Base-by-base conservation (phyloP, 2,888 invertebrate species). In the Calephelis perditalis region DNA sequence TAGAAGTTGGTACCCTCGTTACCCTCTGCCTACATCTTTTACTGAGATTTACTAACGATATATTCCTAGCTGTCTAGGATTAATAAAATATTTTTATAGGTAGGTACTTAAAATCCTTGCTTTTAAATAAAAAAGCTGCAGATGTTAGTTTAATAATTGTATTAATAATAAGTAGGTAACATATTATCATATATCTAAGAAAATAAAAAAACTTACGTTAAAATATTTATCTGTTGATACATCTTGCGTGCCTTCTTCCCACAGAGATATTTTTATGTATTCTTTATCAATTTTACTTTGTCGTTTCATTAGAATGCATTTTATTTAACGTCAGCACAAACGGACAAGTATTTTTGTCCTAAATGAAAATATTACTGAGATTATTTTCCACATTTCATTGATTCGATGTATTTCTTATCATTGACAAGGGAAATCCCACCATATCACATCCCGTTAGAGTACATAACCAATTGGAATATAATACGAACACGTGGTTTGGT, bases 261-360 rank as follows among this genome's bases (percentile, higher is more conserved):
- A 82, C 56, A 86, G 58, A 54, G 77, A 75, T 68, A 86, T 67
- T 71, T 76, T 71, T 2, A 76, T 78, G 59, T 82, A 84, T 66
- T 78, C 79, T 37, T 65, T 69, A 67, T 74, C 75, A 66, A 74
- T 76, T 72, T 76, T 78, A 70, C 72, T 84, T 68, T 85, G 76
- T 63, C 86, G 86, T 69, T 78, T 79, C 86, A 86, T 86, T 71
- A 77, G 73, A 68, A 66, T 59, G 60, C 61, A 66, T 61, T 45
- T 11, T 54, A 54, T 11, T 54, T 11, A 11, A 35, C 36, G n/a
- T 35, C n/a, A 11, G 35, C 52, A 54, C 35, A 35, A 35, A 54
- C 10, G 35, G 35, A 10, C 3, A 11, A 6, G 5, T 35, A 52
- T 6, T 52, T 10, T 52, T 10, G 52, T 52, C 52, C 9, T 52